Percentiles rank a stretch among this genome's conserved stretches.
Conservation (phyloP, 2,888 invertebrate genomes). For the Nemotelus pantherinus region DNA sequence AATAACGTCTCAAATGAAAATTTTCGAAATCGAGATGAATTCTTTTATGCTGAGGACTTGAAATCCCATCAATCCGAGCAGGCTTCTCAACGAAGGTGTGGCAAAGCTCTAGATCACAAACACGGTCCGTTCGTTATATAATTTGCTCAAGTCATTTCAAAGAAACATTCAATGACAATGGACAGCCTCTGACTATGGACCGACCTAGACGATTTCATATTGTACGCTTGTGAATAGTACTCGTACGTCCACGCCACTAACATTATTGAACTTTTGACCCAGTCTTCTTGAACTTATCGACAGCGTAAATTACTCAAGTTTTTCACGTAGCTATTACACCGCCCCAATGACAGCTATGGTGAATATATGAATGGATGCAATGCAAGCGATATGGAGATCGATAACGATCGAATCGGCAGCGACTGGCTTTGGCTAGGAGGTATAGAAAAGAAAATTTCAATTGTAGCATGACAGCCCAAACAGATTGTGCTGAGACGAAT, state of each 20-base stretch:
- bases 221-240: neutral
- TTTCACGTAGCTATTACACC: slow-evolving; percentile 7
- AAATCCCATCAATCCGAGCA: neutral
- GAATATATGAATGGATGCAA: slow-evolving; percentile 37
- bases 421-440: neutral
- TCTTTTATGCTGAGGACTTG: slow-evolving; percentile 11
- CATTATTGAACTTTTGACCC: slow-evolving; percentile 43
- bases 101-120: slow-evolving; percentile 1
- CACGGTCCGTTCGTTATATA: neutral
- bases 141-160: slow-evolving; percentile 25
- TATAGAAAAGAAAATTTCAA: slow-evolving; percentile 37
- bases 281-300: slow-evolving; percentile 40
- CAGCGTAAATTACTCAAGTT: slow-evolving; percentile 26
- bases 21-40: slow-evolving; percentile 32
- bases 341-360: slow-evolving; percentile 22
- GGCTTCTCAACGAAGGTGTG: slow-evolving; percentile 17
- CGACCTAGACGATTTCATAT: neutral
- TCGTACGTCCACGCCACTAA: neutral
- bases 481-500: slow-evolving; percentile 39
- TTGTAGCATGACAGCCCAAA: slow-evolving; percentile 32
- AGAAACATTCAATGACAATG: slow-evolving; percentile 9
- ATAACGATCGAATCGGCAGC: slow-evolving; percentile 12
- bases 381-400: slow-evolving; percentile 40
- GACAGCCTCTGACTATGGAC: slow-evolving; percentile 6
- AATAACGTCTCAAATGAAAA: slow-evolving; percentile 18